Evolutionary conservation across 2,113 vertebrate genomes (phyloP), one percentile per base, ranked within the genome.

Genomic region (Romanogobio albipinnatus): DNA sequence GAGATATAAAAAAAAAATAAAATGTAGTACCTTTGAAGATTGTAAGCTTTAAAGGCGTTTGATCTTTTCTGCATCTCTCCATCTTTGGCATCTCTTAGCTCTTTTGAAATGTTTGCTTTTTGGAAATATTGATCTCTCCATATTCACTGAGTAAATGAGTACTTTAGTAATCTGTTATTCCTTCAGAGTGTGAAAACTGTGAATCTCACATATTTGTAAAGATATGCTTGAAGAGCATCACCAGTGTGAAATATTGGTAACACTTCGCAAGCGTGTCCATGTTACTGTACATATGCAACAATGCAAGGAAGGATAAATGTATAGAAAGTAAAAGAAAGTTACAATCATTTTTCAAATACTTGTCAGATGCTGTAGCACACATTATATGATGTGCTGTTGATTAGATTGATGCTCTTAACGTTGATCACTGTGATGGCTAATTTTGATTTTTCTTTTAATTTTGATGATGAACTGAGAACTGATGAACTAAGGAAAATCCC

Each of bases 11-110:
- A 39, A 39, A 39, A 62, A 62, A 62, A 79, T 49, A 10, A 39
- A 56, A 82, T n/a, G 36, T 45, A 26, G 29, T 39, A 9, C 36
- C 8, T 14, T n/a, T 86, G n/a, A 86, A 84, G 29, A 64, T 43
- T 39, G 26, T 83, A 71, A 33, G 43, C 36, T 64, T 64, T 24
- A 8, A 56, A 74, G 33, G 13, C 3, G 10, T 79, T 64, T 83
- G 66, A 74, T 79, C 29, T 78, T 59, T 45, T 61, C 22, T 78
- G 22, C 9, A 26, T 62, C 39, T 79, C 9, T 62, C 13, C 4
- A 4, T 47, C 58, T 24, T 78, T 78, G 53, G 56, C 7, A 2
- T 78, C 19, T 79, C 15, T 79, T 62, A 47, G 24, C 58, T 61
- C 22, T 15, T n/a, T 5, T 59, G 5, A 78, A 43, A 43, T 59